phyloP scores from a whole-genome alignment of 2,797 vertebrate genomes.

The Acrocephalus scirpaceus region DNA sequence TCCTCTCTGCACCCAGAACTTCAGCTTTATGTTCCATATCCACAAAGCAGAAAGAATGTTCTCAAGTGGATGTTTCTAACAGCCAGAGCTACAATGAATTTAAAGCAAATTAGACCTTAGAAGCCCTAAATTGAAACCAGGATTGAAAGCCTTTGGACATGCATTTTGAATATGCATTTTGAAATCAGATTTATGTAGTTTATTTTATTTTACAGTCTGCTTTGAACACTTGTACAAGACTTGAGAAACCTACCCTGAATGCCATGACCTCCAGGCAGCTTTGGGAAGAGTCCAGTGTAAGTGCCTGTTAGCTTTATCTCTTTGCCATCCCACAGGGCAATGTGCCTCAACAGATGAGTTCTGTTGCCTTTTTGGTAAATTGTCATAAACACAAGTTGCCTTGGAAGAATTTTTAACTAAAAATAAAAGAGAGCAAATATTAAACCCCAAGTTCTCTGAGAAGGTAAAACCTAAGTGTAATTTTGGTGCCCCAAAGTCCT shows the following conservation, averaged over 20 bases:
- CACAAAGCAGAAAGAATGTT: not conserved
- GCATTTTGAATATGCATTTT: not conserved
- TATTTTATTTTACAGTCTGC: not conserved
- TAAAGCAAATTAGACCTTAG: not conserved
- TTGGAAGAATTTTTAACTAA: slow-evolving; percentile 80
- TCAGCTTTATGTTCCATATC: not conserved
- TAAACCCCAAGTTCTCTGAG: not conserved
- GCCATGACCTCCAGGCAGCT: slow-evolving; percentile 67
- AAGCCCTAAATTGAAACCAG: not conserved
- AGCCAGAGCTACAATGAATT: not conserved
- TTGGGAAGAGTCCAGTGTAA: slow-evolving; percentile 71
- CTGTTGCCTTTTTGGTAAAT: slow-evolving; percentile 71
- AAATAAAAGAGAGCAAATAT: not conserved
- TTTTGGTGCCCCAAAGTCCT: not conserved
- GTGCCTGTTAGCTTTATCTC: slow-evolving; percentile 72
- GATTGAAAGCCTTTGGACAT: not conserved
- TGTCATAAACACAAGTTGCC: slow-evolving; percentile 71
- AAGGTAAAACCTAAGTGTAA: not conserved
- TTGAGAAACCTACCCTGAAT: slow-evolving; percentile 74
- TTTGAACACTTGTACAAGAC: not conserved
- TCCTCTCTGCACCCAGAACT: not conserved
- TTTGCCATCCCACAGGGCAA: slow-evolving; percentile 77
- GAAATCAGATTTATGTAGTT: not conserved
- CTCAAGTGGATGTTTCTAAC: not conserved
- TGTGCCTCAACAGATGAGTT: slow-evolving; percentile 74